phyloP scores from a whole-genome alignment of 2,888 invertebrate genomes.

The Syrphus vitripennis region DNA sequence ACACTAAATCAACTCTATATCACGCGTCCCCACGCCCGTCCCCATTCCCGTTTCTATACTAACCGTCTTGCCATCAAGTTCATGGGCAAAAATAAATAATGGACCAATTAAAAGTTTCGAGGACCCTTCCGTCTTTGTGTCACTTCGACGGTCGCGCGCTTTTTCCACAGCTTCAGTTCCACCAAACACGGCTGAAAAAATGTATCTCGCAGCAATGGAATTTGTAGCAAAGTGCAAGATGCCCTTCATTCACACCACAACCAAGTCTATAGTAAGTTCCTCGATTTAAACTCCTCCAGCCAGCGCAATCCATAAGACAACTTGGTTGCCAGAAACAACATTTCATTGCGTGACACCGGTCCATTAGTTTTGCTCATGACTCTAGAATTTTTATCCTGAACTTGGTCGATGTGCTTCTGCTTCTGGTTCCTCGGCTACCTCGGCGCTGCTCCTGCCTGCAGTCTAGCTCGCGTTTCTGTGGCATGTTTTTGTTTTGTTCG shows the following conservation, averaged over 20 bases:
- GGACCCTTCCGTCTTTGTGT: conserved; percentile 25
- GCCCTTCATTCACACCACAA: conserved; percentile 64
- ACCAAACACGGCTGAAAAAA: conserved; percentile 2
- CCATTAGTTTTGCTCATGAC: conserved; percentile 76
- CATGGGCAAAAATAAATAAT: conserved; percentile 67
- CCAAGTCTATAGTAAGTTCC: neutral
- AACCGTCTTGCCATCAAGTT: conserved; percentile 45
- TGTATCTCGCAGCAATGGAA: conserved; percentile 46
- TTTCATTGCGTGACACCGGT: conserved; percentile 75
- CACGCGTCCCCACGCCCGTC: conserved; percentile 7
- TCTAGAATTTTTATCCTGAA: conserved; percentile 71
- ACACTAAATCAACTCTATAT: conserved; percentile 51
- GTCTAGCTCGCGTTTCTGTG: conserved; percentile 10
- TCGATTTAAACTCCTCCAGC: conserved; percentile 11
- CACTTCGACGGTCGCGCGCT: neutral
- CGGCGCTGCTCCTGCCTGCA: neutral
- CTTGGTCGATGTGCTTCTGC: conserved; percentile 37
- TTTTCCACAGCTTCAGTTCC: neutral
- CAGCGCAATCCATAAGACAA: conserved; percentile 13
- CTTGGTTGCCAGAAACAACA: conserved; percentile 47
- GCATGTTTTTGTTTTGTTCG: conserved; percentile 15
- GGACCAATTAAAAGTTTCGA: conserved; percentile 72
- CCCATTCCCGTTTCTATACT: neutral
- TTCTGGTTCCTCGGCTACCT: conserved; percentile 1
- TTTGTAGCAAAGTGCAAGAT: conserved; percentile 69